Base-by-base conservation (phyloP, 2,797 vertebrate species). In the Melanotaenia maccullochi region DNA sequence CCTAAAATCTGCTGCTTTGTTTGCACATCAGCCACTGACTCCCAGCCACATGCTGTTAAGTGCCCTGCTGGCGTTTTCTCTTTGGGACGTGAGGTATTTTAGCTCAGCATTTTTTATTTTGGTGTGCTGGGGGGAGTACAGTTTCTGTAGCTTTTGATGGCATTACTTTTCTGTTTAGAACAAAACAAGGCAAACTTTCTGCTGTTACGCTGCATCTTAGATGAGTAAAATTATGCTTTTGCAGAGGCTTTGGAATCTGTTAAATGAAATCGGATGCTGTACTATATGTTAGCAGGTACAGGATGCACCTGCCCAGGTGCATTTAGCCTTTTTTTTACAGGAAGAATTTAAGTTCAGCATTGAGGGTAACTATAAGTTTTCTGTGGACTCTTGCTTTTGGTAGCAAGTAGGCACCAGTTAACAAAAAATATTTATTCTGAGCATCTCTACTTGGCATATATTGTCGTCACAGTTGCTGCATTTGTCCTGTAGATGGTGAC, bases 401-500 rank as follows among this genome's bases (percentile, higher is more conserved):
- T n/a, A n/a, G 47, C 44, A 49, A 20, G 44, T 22, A 9, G 18
- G 44, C 20, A 9, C 7, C 3, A n/a, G 44, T 47, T 20, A 9
- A n/a, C 18, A 8, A 20, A 24, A 24, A 25, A 52, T 13, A 4
- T 3, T 52, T 1, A 28, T 54, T 16, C 24, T 12, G 12, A 13
- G 24, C n/a, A 22, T 52, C 22, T 30, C 24, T 16, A 18, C 40
- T 42, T 6, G 16, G 11, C 5, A 52, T 9, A 24, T 24, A 25
- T n/a, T 47, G 35, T 63, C 2, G 47, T 16, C 6, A 64, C 14
- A 30, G 12, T 63, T 63, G 42, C 30, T 38, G 9, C 24, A 22
- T 1, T 68, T 56, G 47, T 40, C 68, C 68, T 75, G 47, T 55
- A 75, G 78, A 64, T 5, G 64, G 59, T 9, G n/a, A 30, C 28